Evolutionary conservation across 2,113 vertebrate species (phyloP).

Genomic region (Vidua chalybeata): DNA sequence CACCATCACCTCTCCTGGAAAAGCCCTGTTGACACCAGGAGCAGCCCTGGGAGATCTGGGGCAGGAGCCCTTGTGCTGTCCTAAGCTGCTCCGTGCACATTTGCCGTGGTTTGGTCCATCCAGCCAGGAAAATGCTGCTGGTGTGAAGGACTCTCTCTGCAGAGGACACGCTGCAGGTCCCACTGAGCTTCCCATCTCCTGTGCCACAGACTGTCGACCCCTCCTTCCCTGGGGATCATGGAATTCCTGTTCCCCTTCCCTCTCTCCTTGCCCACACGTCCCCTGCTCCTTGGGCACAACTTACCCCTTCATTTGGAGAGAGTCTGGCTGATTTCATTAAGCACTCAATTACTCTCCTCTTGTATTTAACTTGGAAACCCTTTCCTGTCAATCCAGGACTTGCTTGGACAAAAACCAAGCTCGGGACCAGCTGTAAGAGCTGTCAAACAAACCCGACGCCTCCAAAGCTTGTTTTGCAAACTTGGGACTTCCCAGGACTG

Average conservation of each 20-base stretch:
- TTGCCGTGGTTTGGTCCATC: background rate
- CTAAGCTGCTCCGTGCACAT: background rate
- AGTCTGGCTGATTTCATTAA: background rate
- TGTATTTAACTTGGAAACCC: background rate
- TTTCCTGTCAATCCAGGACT: background rate
- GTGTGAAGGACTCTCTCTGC: background rate
- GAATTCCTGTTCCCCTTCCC: background rate
- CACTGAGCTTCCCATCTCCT: background rate
- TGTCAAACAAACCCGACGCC: background rate
- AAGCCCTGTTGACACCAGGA: background rate
- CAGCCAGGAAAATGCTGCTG: background rate
- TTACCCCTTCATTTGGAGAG: background rate
- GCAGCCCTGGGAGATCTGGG: accelerated
- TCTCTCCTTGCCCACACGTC: background rate
- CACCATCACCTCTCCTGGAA: background rate
- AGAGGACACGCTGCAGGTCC: background rate
- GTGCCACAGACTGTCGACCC: accelerated
- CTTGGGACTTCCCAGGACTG: background rate
- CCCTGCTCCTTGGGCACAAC: background rate
- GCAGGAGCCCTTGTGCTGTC: background rate
- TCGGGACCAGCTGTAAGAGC: background rate
- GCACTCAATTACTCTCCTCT: background rate
- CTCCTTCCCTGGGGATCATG: background rate
- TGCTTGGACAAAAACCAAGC: background rate
- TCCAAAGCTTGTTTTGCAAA: background rate